phyloP scores from a whole-genome alignment of 2,797 vertebrate species.

The Poeciliopsis turneri region DNA sequence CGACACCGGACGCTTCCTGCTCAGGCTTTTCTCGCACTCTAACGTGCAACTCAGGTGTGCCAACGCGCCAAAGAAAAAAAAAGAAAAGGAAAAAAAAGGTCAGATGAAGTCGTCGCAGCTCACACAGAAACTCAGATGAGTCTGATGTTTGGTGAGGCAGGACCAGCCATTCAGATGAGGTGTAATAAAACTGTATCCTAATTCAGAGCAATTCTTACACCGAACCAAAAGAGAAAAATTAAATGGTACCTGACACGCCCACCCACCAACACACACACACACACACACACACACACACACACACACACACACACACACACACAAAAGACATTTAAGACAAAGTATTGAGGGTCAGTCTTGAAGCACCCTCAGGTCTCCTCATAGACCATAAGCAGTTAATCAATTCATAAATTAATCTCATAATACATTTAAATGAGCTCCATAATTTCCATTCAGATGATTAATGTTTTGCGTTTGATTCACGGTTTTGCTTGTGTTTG shows the following conservation, averaged over 20 bases:
- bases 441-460: too few species aligned
- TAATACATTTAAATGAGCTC: too few species aligned
- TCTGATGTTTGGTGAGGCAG: background rate
- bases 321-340: background rate
- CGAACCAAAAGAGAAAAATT: background rate
- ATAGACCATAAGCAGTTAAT: background rate
- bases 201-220: background rate
- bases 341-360: background rate
- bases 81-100: too few species aligned
- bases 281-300: too few species aligned
- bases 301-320: too few species aligned
- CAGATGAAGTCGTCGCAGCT: background rate
- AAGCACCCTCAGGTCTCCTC: too few species aligned
- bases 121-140: background rate
- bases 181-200: background rate
- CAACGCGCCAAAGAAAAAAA: background rate
- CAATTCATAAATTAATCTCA: too few species aligned
- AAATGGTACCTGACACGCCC: background rate
- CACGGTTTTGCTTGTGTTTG: too few species aligned
- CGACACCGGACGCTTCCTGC: conserved; percentile 76
- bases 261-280: too few species aligned
- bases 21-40: conserved; percentile 81
- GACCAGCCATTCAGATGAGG: background rate
- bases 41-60: conserved; percentile 76
- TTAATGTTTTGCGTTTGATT: too few species aligned